phyloP scores from a whole-genome alignment of 2,888 invertebrate species.

The Conchocele bisecta region DNA sequence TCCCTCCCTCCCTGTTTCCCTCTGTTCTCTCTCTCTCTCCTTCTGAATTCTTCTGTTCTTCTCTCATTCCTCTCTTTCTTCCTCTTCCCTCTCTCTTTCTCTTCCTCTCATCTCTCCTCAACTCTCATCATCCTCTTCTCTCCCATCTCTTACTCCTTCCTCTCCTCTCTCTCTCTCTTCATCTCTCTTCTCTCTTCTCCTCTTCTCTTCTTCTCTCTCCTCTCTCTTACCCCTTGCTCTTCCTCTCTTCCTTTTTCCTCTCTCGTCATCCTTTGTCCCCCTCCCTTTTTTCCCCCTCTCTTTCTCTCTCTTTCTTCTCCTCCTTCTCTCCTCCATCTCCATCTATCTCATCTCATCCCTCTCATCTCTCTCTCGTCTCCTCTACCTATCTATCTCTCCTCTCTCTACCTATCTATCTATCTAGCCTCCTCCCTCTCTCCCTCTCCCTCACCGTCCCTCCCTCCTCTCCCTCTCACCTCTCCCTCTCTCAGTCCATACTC shows the following conservation, averaged over 20 bases:
- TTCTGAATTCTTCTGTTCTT: background rate
- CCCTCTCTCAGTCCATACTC: no score
- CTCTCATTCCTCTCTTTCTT: background rate
- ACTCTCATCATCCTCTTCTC: background rate
- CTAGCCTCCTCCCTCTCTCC: background rate
- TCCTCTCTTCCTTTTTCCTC: background rate
- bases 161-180: no score
- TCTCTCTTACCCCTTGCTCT: background rate
- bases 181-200: background rate
- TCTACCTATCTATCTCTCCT: background rate
- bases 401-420: background rate
- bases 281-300: no score
- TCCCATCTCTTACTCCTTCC: background rate
- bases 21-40: background rate
- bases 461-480: no score
- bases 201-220: background rate
- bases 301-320: background rate
- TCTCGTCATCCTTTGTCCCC: background rate
- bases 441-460: no score
- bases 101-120: background rate
- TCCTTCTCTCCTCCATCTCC: background rate
- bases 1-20: no score
- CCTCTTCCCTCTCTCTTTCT: background rate
- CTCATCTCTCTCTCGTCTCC: background rate
- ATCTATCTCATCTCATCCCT: background rate